These are phyloP conservation scores for Keiferia lycopersicella DNA, from an alignment of 2,888 invertebrate species.

Conservation along the genomic window DNA sequence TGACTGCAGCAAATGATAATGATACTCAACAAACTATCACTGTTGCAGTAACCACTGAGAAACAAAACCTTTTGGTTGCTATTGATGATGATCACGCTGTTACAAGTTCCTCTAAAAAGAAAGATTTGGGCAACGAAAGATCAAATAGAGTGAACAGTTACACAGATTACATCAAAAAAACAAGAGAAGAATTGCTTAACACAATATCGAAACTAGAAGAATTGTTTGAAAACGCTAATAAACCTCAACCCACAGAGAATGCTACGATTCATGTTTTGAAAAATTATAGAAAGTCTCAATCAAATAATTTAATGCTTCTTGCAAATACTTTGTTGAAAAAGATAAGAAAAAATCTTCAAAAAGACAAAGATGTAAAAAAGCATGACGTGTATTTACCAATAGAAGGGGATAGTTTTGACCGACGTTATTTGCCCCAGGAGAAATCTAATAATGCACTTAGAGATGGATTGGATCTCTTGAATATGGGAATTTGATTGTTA, in stretches of 20 bases:
- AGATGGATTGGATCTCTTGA: constrained; percentile 9
- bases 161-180: not conserved
- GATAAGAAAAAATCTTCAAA: not conserved
- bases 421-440: not conserved
- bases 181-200: not conserved
- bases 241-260: not conserved
- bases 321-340: not conserved
- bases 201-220: constrained; percentile 2
- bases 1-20: not conserved
- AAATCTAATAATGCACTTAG: constrained; percentile 13
- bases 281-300: not conserved
- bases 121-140: not conserved
- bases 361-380: not conserved
- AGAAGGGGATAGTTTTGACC: not conserved
- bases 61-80: not conserved
- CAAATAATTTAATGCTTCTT: not conserved
- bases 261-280: not conserved
- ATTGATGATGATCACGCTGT: not conserved
- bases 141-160: not conserved
- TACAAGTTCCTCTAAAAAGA: not conserved
- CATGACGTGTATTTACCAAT: constrained; percentile 2
- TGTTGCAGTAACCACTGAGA: not conserved
- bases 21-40: not conserved
- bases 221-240: not conserved
- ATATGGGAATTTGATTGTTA: constrained; percentile 7